phyloP scores from a whole-genome alignment of 1,140 invertebrate species.

The Meloidogyne exigua region DNA sequence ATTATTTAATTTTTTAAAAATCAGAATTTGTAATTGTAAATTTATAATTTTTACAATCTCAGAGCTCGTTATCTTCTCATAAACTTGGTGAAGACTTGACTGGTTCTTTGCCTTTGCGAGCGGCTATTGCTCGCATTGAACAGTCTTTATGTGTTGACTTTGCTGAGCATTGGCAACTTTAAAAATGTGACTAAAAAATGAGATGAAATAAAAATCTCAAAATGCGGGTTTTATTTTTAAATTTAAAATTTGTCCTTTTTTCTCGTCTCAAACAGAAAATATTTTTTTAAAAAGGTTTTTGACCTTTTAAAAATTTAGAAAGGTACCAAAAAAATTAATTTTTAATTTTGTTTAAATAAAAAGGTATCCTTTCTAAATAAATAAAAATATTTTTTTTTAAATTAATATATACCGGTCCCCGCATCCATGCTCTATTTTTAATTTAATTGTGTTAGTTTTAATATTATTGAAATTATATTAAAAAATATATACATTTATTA shows the following conservation, averaged over 20 bases:
- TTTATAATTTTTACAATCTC: not conserved
- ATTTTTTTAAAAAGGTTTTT: not conserved
- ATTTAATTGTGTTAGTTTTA: not conserved
- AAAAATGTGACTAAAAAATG: slow-evolving; percentile 13
- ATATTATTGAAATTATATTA: not conserved
- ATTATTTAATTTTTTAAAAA: too few relatives aligned
- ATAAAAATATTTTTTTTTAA: not conserved
- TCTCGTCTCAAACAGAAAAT: not conserved
- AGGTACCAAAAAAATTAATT: not conserved
- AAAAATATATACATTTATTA: not conserved
- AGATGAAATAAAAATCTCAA: not conserved
- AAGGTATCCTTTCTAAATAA: not conserved
- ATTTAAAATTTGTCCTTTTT: not conserved
- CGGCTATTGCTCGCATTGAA: slow-evolving; percentile 53
- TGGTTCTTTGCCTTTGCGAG: slow-evolving; percentile 53
- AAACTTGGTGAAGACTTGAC: slow-evolving; percentile 52
- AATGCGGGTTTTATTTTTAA: not conserved
- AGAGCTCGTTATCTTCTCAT: slow-evolving; percentile 21
- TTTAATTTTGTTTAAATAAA: not conserved
- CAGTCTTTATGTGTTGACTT: slow-evolving; percentile 61
- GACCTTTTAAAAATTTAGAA: not conserved
- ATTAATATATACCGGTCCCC: not conserved
- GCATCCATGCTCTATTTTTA: not conserved
- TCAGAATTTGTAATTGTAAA: too few relatives aligned
- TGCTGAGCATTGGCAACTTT: slow-evolving; percentile 61